These are phyloP conservation scores for Celastrina argiolus DNA, from an alignment of 2,888 invertebrate genomes.

Conservation along the genomic window DNA sequence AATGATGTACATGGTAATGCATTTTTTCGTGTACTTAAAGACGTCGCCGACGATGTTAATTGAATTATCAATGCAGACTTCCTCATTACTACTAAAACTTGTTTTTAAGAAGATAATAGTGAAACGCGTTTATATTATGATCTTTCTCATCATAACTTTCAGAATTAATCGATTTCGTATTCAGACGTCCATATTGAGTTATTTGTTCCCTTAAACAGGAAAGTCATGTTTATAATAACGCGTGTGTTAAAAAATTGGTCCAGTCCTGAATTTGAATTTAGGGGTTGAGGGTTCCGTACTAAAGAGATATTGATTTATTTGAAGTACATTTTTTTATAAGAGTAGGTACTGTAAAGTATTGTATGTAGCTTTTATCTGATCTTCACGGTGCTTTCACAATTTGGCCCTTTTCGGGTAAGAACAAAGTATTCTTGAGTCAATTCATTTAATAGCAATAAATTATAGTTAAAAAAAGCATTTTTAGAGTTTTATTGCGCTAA, in stretches of 20 bases:
- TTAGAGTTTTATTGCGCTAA: too few species aligned
- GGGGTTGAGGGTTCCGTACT: conserved; percentile 37
- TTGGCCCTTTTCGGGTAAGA: too few species aligned
- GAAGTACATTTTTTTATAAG: too few species aligned
- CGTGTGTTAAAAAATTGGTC: neutral
- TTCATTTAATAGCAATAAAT: too few species aligned
- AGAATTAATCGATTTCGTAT: conserved; percentile 54
- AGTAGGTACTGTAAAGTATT: neutral
- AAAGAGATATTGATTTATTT: neutral
- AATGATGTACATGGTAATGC: conserved; percentile 71
- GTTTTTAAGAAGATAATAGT: conserved; percentile 39
- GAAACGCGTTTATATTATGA: neutral
- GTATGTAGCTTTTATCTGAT: neutral
- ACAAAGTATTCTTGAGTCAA: too few species aligned
- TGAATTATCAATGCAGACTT: conserved; percentile 67
- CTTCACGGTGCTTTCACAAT: neutral
- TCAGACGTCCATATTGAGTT: conserved; percentile 56
- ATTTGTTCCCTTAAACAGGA: conserved; percentile 58
- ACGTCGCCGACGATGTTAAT: conserved; percentile 61
- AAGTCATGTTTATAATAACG: conserved; percentile 56
- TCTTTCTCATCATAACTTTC: conserved; percentile 28
- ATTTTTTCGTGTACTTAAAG: conserved; percentile 68
- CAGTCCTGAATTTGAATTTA: neutral
- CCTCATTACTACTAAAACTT: conserved; percentile 64
- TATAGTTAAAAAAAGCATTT: too few species aligned